A percentile compares a stretch with the other conserved stretches of the same genome.
phyloP scores from a whole-genome alignment of 2,113 vertebrate genomes.

The Reinhardtius hippoglossoides region DNA sequence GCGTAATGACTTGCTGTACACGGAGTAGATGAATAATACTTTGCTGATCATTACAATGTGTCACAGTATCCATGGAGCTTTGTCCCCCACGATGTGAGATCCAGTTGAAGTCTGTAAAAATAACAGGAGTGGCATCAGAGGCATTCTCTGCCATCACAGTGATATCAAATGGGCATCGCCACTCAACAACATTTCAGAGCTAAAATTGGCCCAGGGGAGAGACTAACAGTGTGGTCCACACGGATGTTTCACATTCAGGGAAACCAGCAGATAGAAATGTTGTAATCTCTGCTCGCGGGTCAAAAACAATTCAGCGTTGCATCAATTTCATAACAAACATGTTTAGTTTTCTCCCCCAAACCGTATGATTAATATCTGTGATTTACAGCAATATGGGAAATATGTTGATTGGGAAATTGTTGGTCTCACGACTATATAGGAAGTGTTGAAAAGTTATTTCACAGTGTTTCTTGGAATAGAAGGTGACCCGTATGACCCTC shows the following conservation, averaged over 20 bases:
- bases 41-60: slow-evolving; percentile 41
- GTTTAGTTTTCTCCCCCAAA: slow-evolving; percentile 34
- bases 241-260: slow-evolving; percentile 51
- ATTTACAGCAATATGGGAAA: slow-evolving; percentile 59
- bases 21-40: slow-evolving; percentile 9
- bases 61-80: slow-evolving; percentile 17
- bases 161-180: slow-evolving; percentile 69
- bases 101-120: slow-evolving; percentile 74
- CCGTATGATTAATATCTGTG: slow-evolving; percentile 56
- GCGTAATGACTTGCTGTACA: not conserved
- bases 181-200: slow-evolving; percentile 71
- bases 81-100: slow-evolving; percentile 47
- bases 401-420: slow-evolving; percentile 61
- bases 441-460: slow-evolving; percentile 60
- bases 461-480: slow-evolving; percentile 65
- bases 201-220: slow-evolving; percentile 70
- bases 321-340: slow-evolving; percentile 44
- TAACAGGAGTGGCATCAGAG: slow-evolving; percentile 69
- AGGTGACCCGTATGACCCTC: slow-evolving; percentile 32
- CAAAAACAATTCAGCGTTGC: slow-evolving; percentile 27
- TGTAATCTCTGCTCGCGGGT: slow-evolving; percentile 36
- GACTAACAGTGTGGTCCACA: slow-evolving; percentile 34
- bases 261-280: slow-evolving; percentile 34
- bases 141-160: slow-evolving; percentile 67
- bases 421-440: slow-evolving; percentile 37